Percentiles rank a stretch among this genome's conserved stretches.
Evolutionary conservation across 2,888 invertebrate species (phyloP).

Genomic region (Hymenopus coronatus): DNA sequence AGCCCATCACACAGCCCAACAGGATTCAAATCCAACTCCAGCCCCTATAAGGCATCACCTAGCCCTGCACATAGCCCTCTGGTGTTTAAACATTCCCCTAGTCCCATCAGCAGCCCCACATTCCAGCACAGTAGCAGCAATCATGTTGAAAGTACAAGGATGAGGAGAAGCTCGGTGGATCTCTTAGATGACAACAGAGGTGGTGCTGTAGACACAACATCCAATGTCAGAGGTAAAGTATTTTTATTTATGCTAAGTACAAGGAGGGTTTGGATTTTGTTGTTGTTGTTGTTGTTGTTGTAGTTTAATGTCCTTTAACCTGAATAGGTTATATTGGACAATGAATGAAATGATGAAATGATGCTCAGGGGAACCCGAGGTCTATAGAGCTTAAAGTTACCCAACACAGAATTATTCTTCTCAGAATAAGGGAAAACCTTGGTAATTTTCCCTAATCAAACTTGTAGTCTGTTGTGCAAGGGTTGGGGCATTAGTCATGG

Average conservation of each 20-base stretch:
- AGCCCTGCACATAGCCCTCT: conserved; percentile 17
- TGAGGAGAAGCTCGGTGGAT: conserved; percentile 28
- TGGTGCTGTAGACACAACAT: conserved; percentile 37
- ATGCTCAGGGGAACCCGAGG: no score
- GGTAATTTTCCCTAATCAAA: no score
- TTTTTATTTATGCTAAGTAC: neutral
- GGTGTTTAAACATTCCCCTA: conserved; percentile 13
- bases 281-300: no score
- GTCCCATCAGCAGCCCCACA: conserved; percentile 26
- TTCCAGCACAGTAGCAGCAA: conserved; percentile 24
- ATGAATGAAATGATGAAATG: no score
- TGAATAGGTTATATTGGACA: no score
- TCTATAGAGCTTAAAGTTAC: no score
- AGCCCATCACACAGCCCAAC: conserved; percentile 13
- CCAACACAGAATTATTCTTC: no score
- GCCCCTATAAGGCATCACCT: neutral
- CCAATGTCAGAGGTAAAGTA: conserved; percentile 40
- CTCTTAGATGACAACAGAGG: conserved; percentile 29
- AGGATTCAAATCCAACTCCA: conserved; percentile 7
- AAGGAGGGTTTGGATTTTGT: no score
- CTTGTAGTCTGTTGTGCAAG: no score
- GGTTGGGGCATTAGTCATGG: no score
- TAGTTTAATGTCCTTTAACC: no score
- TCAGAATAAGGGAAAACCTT: no score
- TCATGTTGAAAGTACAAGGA: conserved; percentile 5